Conservation (phyloP, 2,888 invertebrate genomes). For the Mycogona germanica region DNA sequence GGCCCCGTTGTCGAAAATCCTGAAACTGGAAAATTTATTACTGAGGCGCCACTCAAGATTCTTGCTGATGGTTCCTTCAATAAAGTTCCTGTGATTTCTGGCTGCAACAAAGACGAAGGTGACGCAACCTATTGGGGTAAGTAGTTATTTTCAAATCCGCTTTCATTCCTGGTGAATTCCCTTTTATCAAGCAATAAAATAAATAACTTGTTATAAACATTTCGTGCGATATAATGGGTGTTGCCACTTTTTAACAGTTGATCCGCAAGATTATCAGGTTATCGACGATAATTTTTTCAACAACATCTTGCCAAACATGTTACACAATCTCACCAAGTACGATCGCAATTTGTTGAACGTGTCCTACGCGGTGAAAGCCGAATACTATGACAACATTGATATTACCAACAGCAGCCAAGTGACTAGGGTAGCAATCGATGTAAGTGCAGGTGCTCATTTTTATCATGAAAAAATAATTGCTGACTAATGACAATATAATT, state of each 20-base stretch:
- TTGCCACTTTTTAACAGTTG: no score
- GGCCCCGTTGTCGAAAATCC: background rate
- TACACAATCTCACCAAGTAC: constrained; percentile 6
- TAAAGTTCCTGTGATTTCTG: constrained; percentile 9
- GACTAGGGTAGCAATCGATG: background rate
- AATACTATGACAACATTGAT: constrained; percentile 13
- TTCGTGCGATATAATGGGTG: no score
- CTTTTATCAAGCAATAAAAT: no score
- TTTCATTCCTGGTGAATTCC: background rate
- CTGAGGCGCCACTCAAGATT: background rate
- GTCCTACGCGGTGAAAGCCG: constrained; percentile 13
- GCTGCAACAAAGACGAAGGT: constrained; percentile 12
- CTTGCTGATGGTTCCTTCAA: constrained; percentile 10
- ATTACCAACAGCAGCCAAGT: background rate
- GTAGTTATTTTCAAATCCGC: no score
- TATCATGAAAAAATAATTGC: no score
- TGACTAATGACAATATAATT: no score
- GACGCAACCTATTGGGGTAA: constrained; percentile 1
- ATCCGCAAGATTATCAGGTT: background rate
- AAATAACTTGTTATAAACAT: no score
- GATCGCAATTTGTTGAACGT: constrained; percentile 4
- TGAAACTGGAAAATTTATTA: constrained; percentile 1
- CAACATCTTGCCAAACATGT: background rate
- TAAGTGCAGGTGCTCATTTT: background rate
- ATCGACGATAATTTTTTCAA: constrained; percentile 11